phyloP scores from a whole-genome alignment of 2,113 vertebrate species.

The Gavia stellata region DNA sequence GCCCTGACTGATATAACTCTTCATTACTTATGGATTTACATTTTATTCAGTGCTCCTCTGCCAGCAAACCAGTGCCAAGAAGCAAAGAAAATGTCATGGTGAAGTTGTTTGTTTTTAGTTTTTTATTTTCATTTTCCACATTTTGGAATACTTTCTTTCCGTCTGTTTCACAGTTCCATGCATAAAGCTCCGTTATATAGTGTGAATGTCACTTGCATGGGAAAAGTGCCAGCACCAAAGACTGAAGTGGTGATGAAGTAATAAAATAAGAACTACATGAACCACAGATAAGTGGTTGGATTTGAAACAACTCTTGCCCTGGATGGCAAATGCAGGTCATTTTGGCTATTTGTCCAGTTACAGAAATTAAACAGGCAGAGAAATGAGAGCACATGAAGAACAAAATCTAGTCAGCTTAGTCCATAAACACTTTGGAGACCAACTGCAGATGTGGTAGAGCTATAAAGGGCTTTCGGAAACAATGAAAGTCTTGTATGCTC shows the following conservation, averaged over 20 bases:
- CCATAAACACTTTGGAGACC: not conserved
- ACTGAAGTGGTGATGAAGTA: slow-evolving; percentile 13
- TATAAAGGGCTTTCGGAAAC: not conserved
- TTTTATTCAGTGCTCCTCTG: not conserved
- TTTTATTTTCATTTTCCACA: not conserved
- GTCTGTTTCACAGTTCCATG: slow-evolving; percentile 26
- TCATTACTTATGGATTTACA: slow-evolving; percentile 22
- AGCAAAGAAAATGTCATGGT: not conserved
- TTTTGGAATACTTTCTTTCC: slow-evolving; percentile 18
- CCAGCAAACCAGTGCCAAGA: slow-evolving; percentile 1
- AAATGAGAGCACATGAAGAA: not conserved
- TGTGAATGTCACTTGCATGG: slow-evolving; percentile 5
- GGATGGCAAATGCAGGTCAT: not conserved
- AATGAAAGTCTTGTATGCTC: not conserved
- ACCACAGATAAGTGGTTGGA: not conserved
- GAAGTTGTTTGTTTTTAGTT: not conserved
- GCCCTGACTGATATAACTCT: not conserved
- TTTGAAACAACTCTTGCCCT: not conserved
- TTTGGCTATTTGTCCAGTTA: not conserved
- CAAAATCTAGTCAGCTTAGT: not conserved
- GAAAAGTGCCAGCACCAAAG: slow-evolving; percentile 25
- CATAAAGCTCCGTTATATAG: slow-evolving; percentile 25
- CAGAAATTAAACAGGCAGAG: not conserved
- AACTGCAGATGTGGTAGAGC: not conserved
- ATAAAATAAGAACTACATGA: not conserved